Conservation (phyloP, 2,888 invertebrate species). For the Vandiemenella viatica region DNA sequence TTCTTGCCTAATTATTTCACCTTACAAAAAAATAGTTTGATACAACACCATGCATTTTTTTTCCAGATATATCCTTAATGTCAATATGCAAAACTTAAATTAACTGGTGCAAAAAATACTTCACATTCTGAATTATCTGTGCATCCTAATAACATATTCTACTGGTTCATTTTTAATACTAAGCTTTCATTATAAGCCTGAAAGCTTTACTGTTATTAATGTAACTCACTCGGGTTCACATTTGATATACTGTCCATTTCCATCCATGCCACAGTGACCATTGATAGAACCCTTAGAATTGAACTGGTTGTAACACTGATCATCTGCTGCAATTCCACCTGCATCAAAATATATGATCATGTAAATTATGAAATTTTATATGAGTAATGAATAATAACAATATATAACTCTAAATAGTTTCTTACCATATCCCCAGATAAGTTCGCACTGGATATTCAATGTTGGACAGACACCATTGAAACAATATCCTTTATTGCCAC, state of each 20-base stretch:
- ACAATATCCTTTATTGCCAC: constrained; percentile 68
- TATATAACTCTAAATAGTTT: background rate
- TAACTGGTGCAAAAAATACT: no score
- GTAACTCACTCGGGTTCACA: constrained; percentile 73
- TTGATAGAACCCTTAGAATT: constrained; percentile 90
- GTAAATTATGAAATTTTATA: background rate
- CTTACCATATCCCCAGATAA: constrained; percentile 76
- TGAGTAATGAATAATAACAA: background rate
- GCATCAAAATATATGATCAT: constrained; percentile 11
- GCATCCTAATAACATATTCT: no score
- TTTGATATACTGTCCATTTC: constrained; percentile 60
- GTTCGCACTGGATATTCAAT: constrained; percentile 71
- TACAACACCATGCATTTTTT: no score
- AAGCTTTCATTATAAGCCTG: no score
- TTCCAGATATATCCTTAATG: no score
- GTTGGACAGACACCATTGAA: constrained; percentile 87
- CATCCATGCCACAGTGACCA: constrained; percentile 86
- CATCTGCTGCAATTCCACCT: constrained; percentile 64
- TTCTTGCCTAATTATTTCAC: no score
- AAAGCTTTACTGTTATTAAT: no score
- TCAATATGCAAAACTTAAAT: no score
- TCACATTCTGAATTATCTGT: no score
- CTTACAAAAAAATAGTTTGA: no score
- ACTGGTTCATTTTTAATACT: no score
- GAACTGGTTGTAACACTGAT: constrained; percentile 84